phyloP scores from a whole-genome alignment of 2,888 invertebrate genomes.

The Eupithecia centaureata region DNA sequence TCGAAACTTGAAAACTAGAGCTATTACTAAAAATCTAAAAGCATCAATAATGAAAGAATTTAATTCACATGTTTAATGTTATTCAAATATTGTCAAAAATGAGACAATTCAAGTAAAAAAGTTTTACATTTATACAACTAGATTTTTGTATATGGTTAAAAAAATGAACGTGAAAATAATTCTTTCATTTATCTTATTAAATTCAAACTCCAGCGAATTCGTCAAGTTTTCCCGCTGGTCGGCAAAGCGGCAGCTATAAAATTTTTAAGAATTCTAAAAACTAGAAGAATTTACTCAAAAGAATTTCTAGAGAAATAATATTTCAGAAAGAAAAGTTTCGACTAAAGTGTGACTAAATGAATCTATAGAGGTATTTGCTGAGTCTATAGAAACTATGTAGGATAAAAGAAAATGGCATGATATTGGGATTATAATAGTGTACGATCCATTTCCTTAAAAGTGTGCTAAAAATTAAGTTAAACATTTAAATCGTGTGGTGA shows the following conservation, averaged over 20 bases:
- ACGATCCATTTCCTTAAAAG: conserved; percentile 18
- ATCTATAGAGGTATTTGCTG: conserved; percentile 36
- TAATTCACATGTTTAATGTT: conserved; percentile 10
- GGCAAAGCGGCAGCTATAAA: conserved; percentile 72
- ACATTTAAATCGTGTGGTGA: background rate
- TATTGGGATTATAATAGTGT: background rate
- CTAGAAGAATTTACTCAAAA: conserved; percentile 34
- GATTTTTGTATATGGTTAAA: background rate
- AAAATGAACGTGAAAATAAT: conserved; percentile 29
- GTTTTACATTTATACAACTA: background rate
- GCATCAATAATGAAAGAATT: conserved; percentile 57
- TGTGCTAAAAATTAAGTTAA: conserved; percentile 15
- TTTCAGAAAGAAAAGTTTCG: conserved; percentile 48
- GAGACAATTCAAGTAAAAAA: background rate
- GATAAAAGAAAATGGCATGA: conserved; percentile 8
- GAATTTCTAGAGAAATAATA: conserved; percentile 56
- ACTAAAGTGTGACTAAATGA: conserved; percentile 37
- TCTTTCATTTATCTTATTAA: conserved; percentile 51
- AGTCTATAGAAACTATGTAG: conserved; percentile 30
- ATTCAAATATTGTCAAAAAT: background rate
- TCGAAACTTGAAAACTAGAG: conserved; percentile 66
- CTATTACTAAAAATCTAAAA: conserved; percentile 72
- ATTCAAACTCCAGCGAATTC: conserved; percentile 66
- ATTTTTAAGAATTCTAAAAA: conserved; percentile 39
- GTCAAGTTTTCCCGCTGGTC: conserved; percentile 67